Percentiles rank a stretch among this genome's conserved stretches.
These are phyloP conservation scores for Ephydatia muelleri DNA, from an alignment of 37 sponge, comb jelly and placozoan genomes.

Conservation along the genomic window DNA sequence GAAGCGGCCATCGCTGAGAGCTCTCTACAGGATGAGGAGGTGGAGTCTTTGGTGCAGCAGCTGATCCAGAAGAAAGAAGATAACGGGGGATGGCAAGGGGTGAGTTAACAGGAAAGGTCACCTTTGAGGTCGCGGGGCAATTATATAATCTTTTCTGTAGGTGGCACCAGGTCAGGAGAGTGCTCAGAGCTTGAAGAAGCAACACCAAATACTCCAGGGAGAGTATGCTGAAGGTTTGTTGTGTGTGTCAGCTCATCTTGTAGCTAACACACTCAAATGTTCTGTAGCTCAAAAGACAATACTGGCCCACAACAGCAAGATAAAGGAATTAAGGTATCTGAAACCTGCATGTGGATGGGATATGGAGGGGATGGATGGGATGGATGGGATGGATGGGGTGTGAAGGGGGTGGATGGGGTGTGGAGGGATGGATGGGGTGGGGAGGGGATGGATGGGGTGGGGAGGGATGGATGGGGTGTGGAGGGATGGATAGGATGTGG, in stretches of 20 bases:
- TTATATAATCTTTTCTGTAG: not conserved
- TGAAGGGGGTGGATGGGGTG: not conserved
- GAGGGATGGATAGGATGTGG: too few relatives aligned
- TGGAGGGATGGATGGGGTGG: not conserved
- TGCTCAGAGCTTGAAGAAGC: slow-evolving; percentile 45
- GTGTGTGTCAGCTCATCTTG: not conserved
- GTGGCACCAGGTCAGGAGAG: slow-evolving; percentile 35
- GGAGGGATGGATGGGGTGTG: too few relatives aligned
- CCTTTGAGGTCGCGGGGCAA: not conserved
- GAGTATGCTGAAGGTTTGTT: slow-evolving; percentile 39
- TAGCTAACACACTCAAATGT: not conserved
- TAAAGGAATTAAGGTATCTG: slow-evolving; percentile 53
- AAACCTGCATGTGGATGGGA: not conserved
- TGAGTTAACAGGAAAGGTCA: too few relatives aligned
- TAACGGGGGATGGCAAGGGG: slow-evolving; percentile 57
- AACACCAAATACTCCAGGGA: slow-evolving; percentile 45
- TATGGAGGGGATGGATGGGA: not conserved
- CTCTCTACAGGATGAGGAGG: slow-evolving; percentile 54
- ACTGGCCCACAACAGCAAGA: slow-evolving; percentile 24
- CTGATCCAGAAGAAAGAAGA: slow-evolving; percentile 53
- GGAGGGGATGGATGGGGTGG: too few relatives aligned
- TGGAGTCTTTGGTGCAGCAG: slow-evolving; percentile 36
- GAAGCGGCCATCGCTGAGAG: slow-evolving; percentile 32
- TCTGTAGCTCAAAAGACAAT: slow-evolving; percentile 55
- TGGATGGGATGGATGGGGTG: too few relatives aligned